Percentiles rank a stretch among this genome's conserved stretches.
Evolutionary conservation across 2,888 invertebrate species (phyloP).

Genomic region (Eristalinus aeneus): DNA sequence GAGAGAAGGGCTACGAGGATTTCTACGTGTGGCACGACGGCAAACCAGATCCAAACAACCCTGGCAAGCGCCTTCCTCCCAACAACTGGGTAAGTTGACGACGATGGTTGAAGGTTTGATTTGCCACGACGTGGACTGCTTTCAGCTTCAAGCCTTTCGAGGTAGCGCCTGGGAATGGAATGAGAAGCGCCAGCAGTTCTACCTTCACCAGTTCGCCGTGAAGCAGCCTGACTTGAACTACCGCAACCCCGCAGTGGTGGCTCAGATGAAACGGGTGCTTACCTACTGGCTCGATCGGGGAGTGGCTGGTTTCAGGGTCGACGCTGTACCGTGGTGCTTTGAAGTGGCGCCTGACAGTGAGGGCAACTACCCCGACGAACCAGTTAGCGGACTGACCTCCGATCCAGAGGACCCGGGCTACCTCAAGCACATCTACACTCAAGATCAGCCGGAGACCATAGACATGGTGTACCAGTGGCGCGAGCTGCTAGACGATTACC

Average conservation of each 20-base stretch:
- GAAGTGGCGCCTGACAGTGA: constrained; percentile 82
- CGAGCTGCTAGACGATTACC: constrained; percentile 83
- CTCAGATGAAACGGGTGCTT: constrained; percentile 84
- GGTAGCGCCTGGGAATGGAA: constrained; percentile 89
- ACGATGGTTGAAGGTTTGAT: background rate
- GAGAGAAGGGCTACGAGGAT: constrained; percentile 85
- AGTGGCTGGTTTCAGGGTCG: constrained; percentile 92
- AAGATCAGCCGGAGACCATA: constrained; percentile 83
- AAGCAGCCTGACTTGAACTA: constrained; percentile 90
- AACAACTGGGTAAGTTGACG: constrained; percentile 75
- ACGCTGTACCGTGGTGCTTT: constrained; percentile 84
- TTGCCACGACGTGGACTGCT: constrained; percentile 39
- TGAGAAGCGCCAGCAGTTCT: constrained; percentile 85
- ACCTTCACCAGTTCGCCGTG: constrained; percentile 87
- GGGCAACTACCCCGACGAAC: constrained; percentile 83
- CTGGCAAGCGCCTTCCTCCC: constrained; percentile 74
- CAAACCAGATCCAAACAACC: constrained; percentile 76
- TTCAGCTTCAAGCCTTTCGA: constrained; percentile 83
- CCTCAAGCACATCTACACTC: constrained; percentile 85
- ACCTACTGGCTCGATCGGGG: constrained; percentile 92
- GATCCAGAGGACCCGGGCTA: constrained; percentile 83
- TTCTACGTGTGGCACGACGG: constrained; percentile 89
- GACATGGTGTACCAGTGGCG: constrained; percentile 87
- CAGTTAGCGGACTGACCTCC: constrained; percentile 79
- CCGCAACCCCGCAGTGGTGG: constrained; percentile 84